Conservation (phyloP, 2,888 invertebrate species). For the Rhyacophila evoluta region DNA sequence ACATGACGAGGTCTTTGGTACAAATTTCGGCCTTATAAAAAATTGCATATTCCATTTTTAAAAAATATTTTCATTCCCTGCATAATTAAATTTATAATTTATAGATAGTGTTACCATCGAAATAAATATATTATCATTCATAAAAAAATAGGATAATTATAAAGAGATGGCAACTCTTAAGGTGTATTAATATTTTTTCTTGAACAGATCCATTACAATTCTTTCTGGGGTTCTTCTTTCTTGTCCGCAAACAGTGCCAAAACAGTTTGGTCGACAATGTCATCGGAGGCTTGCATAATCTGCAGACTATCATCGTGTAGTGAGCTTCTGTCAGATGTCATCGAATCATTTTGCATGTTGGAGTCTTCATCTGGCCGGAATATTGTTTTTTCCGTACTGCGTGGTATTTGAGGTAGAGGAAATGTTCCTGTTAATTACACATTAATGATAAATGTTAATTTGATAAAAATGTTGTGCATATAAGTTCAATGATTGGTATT, state of each 20-base stretch:
- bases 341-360: neutral
- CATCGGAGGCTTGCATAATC: slow-evolving; percentile 41
- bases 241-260: slow-evolving; percentile 46
- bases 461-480: neutral
- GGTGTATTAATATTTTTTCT: too few relatives aligned
- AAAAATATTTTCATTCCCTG: too few relatives aligned
- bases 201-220: neutral
- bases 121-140: too few relatives aligned
- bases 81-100: too few relatives aligned
- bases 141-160: too few relatives aligned
- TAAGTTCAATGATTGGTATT: neutral
- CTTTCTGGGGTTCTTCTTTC: neutral
- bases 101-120: too few relatives aligned
- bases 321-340: neutral
- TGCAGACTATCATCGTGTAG: slow-evolving; percentile 42
- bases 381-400: slow-evolving; percentile 32
- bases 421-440: slow-evolving; percentile 47
- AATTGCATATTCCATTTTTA: too few relatives aligned
- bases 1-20: too few relatives aligned
- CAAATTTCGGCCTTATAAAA: too few relatives aligned
- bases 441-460: neutral
- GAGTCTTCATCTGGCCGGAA: slow-evolving; percentile 29
- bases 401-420: slow-evolving; percentile 49
- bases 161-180: too few relatives aligned
- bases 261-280: slow-evolving; percentile 44